Conservation (phyloP, 2,888 invertebrate species). For the Tridacna crocea region DNA sequence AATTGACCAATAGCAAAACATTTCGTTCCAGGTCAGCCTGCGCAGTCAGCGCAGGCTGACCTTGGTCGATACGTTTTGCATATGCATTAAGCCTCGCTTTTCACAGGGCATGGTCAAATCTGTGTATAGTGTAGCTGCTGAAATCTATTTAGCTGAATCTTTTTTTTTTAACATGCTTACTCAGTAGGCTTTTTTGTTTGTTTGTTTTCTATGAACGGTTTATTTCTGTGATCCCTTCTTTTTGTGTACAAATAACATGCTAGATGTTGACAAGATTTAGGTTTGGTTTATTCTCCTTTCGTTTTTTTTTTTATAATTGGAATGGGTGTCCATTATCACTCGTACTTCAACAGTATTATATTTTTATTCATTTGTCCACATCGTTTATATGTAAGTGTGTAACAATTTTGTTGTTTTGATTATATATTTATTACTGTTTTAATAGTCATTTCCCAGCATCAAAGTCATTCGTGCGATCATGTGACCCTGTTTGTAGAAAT, state of each 20-base stretch:
- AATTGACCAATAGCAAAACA: no score
- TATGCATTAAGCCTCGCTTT: no score
- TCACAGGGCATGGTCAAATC: no score
- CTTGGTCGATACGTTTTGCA: no score
- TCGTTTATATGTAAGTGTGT: slow-evolving; percentile 53
- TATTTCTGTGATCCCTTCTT: neutral
- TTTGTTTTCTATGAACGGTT: neutral
- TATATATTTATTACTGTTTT: slow-evolving; percentile 41
- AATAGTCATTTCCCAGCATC: slow-evolving; percentile 39
- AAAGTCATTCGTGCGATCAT: slow-evolving; percentile 25
- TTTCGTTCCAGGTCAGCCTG: no score
- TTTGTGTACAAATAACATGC: slow-evolving; percentile 20
- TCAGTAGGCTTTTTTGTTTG: slow-evolving; percentile 11
- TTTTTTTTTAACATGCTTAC: slow-evolving; percentile 22
- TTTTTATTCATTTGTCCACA: slow-evolving; percentile 44
- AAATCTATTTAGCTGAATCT: neutral
- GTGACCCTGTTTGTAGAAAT: slow-evolving; percentile 1
- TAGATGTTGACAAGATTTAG: slow-evolving; percentile 29
- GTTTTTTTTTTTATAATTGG: slow-evolving; percentile 22
- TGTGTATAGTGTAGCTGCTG: slow-evolving; percentile 12
- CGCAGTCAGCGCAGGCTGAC: no score
- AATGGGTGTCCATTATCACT: slow-evolving; percentile 46
- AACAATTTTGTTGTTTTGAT: slow-evolving; percentile 37
- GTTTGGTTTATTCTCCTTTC: slow-evolving; percentile 27
- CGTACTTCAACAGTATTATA: slow-evolving; percentile 51